phyloP scores from a whole-genome alignment of 2,113 vertebrate genomes.

The Microcebus griseorufus region DNA sequence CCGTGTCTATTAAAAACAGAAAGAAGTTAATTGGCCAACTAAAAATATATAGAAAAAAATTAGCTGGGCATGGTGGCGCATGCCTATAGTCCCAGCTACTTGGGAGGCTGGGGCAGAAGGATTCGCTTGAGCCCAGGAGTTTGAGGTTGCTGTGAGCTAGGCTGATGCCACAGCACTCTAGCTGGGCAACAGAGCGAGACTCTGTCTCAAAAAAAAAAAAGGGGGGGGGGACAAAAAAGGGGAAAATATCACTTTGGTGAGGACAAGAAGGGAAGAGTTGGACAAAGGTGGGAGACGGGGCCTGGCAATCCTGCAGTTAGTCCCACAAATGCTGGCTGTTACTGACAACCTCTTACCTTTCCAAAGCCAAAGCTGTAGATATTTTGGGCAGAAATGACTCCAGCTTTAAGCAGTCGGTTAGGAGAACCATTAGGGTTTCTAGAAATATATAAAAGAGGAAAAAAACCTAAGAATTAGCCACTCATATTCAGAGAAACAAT shows the following conservation, averaged over 20 bases:
- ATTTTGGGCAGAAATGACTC: constrained; percentile 75
- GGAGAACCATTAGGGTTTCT: constrained; percentile 83
- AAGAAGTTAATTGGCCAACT: no score
- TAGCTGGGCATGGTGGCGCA: no score
- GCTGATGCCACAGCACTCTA: no score
- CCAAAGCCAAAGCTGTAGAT: constrained; percentile 92
- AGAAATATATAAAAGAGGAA: constrained; percentile 27
- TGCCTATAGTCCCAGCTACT: no score
- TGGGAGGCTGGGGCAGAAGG: no score
- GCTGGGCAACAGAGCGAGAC: no score
- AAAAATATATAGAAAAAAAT: no score
- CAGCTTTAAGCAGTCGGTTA: constrained; percentile 78
- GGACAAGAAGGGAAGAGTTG: neutral
- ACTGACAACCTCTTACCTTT: constrained; percentile 85
- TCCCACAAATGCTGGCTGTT: neutral
- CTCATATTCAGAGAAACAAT: neutral
- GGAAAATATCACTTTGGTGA: neutral
- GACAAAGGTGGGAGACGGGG: neutral
- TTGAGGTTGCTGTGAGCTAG: no score
- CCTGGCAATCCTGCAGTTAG: neutral
- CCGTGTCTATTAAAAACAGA: no score
- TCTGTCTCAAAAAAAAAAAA: no score
- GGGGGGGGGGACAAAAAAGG: neutral
- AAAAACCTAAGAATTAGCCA: neutral
- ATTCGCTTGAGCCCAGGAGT: no score